A percentile compares a stretch with the other conserved stretches of the same genome.
Evolutionary conservation across 2,113 vertebrate genomes (phyloP).

Genomic region (Cyprinodon tularosa): DNA sequence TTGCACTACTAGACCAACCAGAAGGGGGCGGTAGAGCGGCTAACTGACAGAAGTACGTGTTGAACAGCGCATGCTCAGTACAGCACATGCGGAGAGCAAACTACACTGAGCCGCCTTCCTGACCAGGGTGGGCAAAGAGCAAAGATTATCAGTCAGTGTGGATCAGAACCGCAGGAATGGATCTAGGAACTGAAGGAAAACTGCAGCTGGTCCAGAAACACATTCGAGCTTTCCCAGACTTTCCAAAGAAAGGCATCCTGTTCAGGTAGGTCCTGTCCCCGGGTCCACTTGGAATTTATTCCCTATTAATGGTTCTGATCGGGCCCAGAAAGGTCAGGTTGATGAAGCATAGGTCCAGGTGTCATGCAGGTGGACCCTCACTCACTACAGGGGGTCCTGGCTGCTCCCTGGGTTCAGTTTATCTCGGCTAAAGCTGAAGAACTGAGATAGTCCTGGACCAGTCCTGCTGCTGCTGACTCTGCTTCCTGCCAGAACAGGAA

Average conservation of each 20-base stretch:
- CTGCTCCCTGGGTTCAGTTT: too few relatives aligned
- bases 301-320: background rate
- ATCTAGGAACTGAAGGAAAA: slow-evolving; percentile 19
- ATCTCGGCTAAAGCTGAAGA: too few relatives aligned
- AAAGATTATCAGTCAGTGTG: background rate
- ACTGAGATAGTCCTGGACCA: too few relatives aligned
- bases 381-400: too few relatives aligned
- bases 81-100: background rate
- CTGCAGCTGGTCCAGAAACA: slow-evolving; percentile 44
- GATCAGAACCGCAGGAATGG: slow-evolving; percentile 29
- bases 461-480: too few relatives aligned
- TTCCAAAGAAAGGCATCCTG: slow-evolving; percentile 67
- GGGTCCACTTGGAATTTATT: background rate
- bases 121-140: background rate
- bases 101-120: too few relatives aligned
- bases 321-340: too few relatives aligned
- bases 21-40: background rate
- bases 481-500: too few relatives aligned
- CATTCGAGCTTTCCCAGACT: slow-evolving; percentile 61
- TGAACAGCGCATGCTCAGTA: background rate
- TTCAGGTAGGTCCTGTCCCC: slow-evolving; percentile 60
- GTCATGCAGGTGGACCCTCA: too few relatives aligned
- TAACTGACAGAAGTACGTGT: background rate
- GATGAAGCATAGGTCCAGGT: too few relatives aligned
- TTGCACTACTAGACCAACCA: background rate